Evolutionary conservation across 2,888 invertebrate species (phyloP).

Genomic region (Cantharis flavilabris): DNA sequence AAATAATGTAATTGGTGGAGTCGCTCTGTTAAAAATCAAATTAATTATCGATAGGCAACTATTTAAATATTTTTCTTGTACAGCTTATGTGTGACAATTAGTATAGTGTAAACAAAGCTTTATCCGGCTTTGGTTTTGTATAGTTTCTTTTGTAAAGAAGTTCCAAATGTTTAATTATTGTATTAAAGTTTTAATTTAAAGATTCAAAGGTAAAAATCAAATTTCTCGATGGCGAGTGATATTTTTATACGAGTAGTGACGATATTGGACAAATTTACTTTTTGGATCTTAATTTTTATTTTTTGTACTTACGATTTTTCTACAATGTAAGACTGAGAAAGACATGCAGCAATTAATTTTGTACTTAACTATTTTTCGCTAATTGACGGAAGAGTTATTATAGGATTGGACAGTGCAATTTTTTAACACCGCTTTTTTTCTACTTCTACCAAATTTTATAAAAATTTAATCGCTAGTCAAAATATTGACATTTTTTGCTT

Average conservation of each 20-base stretch:
- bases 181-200: slow-evolving; percentile 9
- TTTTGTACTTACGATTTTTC: neutral
- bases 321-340: neutral
- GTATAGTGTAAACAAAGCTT: slow-evolving; percentile 21
- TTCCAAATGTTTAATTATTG: slow-evolving; percentile 14
- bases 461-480: neutral
- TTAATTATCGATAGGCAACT: neutral
- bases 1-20: neutral
- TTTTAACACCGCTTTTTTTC: neutral
- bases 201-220: slow-evolving; percentile 13
- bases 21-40: neutral
- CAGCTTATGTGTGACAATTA: slow-evolving; percentile 20
- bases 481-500: neutral
- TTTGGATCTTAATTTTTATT: neutral
- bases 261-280: slow-evolving; percentile 7
- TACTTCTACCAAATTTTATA: neutral
- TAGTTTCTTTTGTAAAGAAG: slow-evolving; percentile 29
- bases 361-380: neutral
- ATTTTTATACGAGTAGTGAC: slow-evolving; percentile 10
- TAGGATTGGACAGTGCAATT: neutral
- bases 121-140: slow-evolving; percentile 23
- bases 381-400: neutral
- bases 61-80: slow-evolving; percentile 9
- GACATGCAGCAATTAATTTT: neutral
- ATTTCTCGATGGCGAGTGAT: slow-evolving; percentile 1